A percentile compares a stretch with the other conserved stretches of the same genome.
These are phyloP conservation scores for Anthopleura xanthogrammica DNA, from an alignment of 92 coral and sea anemone genomes.

Conservation along the genomic window DNA sequence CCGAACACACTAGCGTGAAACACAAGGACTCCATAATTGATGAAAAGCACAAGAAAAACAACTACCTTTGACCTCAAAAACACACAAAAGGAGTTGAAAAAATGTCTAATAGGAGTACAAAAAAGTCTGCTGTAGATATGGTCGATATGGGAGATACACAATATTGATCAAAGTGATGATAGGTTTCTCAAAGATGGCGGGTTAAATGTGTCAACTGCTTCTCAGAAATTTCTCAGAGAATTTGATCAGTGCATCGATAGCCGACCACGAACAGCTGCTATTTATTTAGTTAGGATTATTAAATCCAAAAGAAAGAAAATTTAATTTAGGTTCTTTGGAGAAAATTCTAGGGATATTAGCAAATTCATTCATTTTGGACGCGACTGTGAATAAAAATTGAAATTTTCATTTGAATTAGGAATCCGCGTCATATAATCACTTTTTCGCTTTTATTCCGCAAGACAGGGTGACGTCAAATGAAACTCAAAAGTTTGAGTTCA, in stretches of 20 bases:
- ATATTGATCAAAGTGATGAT: not conserved
- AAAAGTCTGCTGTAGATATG: not conserved
- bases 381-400: too few relatives aligned
- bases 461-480: too few relatives aligned
- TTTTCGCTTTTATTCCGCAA: too few relatives aligned
- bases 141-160: not conserved
- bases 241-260: not conserved
- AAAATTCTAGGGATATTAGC: too few relatives aligned
- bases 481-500: not conserved
- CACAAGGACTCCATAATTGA: not conserved
- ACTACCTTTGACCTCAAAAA: constrained; percentile 3
- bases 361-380: too few relatives aligned
- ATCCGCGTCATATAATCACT: too few relatives aligned
- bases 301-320: not conserved
- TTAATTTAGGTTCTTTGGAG: not conserved
- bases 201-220: not conserved
- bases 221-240: constrained; percentile 6
- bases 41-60: not conserved
- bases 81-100: not conserved
- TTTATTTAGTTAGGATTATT: too few relatives aligned
- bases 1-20: not conserved
- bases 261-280: not conserved
- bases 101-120: not conserved
- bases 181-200: not conserved
- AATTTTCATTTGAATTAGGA: too few relatives aligned